Evolutionary conservation across 2,888 invertebrate genomes (phyloP), one percentile per base, ranked within the genome.

Genomic region (Galerucella calmariensis): DNA sequence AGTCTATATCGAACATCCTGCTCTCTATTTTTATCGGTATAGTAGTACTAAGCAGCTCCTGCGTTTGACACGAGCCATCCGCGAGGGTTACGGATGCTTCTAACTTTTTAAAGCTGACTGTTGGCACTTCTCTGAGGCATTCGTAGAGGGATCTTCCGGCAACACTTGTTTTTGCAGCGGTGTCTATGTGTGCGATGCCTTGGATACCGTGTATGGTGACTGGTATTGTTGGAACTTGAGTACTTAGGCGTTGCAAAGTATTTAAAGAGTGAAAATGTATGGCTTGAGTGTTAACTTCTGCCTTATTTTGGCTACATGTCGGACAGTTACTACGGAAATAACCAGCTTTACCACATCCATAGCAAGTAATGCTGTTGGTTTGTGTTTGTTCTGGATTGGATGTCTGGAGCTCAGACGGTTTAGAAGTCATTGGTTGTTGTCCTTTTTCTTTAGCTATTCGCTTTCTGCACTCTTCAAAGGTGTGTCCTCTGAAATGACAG

Each of bases 101-200:
- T n/a, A n/a, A 16, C 16, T 24, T 16, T 41, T 41, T 24, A 44
- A 71, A 66, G 27, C n/a, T 46, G 48, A n/a, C n/a, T 12, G 12
- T 44, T 11, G 27, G 24, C 24, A 35, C 16, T 51, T 73, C 27
- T 14, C 11, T 58, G 14, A 73, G 48, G 12, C 27, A 35, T 59
- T 59, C 58, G 41, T 73, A 73, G 58, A 71, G 35, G 10, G 66
- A 16, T 12, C 35, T 35, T 10, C 74, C 62, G 3, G 71, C 71
- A 12, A 71, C 62, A 41, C 71, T 71, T 44, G 69, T 74, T 66
- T 53, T 72, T 6, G 74, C 74, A 11, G 61, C 68, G 24, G 70
- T 74, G 44, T 74, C 74, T 24, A 71, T 44, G 46, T 72, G 67
- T 11, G 74, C 74, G 12, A 41, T 14, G 11, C 72, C 72, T 72